Evolutionary conservation across 2,797 vertebrate species (phyloP).

Genomic region (Melanotaenia nigrans): DNA sequence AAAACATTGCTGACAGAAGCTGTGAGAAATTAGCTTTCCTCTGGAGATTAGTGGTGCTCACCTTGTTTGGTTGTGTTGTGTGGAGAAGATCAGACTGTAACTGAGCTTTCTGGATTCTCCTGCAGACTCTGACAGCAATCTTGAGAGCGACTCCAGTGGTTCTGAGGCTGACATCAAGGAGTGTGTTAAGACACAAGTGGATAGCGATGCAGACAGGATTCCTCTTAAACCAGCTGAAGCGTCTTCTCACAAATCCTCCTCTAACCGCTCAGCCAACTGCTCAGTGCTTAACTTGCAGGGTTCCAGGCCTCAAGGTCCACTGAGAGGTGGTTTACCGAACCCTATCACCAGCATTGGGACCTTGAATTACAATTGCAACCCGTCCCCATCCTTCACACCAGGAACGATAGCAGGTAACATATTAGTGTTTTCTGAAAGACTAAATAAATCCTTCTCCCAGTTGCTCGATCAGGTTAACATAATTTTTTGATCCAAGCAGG

Average conservation of each 20-base stretch:
- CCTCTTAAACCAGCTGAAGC: conserved; percentile 81
- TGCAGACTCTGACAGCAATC: conserved; percentile 92
- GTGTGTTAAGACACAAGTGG: conserved; percentile 85
- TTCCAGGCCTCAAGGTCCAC: conserved; percentile 80
- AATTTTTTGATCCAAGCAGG: not conserved
- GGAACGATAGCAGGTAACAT: conserved; percentile 85
- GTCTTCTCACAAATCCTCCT: conserved; percentile 80
- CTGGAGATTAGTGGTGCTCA: conserved; percentile 8
- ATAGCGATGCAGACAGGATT: conserved; percentile 86
- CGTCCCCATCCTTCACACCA: conserved; percentile 79
- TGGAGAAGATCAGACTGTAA: conserved; percentile 36
- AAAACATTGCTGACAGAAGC: conserved; percentile 15
- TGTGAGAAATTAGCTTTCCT: conserved; percentile 14
- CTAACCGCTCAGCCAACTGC: conserved; percentile 70
- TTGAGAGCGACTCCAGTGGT: conserved; percentile 90
- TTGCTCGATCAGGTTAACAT: conserved; percentile 8
- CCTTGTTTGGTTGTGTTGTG: conserved; percentile 19
- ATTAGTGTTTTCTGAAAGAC: conserved; percentile 6
- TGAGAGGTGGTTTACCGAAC: conserved; percentile 41
- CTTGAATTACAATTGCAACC: conserved; percentile 79
- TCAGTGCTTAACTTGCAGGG: conserved; percentile 87
- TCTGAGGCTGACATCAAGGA: conserved; percentile 91
- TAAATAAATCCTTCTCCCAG: not conserved
- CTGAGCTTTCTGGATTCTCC: conserved; percentile 36
- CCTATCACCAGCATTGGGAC: conserved; percentile 78